phyloP scores from a whole-genome alignment of 2,797 vertebrate species.

The Rhabdophis nuchalis region DNA sequence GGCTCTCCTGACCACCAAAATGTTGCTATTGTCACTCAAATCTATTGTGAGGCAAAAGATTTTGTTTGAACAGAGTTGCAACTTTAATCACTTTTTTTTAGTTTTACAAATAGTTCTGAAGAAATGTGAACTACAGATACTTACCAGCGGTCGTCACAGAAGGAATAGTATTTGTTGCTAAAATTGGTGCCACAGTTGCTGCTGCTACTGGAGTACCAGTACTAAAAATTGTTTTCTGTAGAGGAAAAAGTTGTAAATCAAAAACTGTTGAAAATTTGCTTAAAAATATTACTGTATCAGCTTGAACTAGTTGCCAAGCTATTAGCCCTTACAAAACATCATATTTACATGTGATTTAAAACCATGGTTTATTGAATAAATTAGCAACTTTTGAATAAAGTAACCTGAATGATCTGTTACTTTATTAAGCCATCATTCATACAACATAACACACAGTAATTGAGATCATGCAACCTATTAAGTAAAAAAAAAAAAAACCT shows the following conservation, averaged over 20 bases:
- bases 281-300: accelerated
- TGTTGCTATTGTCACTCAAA: background rate
- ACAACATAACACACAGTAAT: background rate
- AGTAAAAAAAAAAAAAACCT: background rate
- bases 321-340: background rate
- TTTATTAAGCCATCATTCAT: background rate
- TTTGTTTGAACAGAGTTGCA: background rate
- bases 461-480: background rate
- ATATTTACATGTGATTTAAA: background rate
- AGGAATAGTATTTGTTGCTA: constrained; percentile 92
- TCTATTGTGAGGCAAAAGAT: background rate
- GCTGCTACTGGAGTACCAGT: constrained; percentile 93
- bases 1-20: background rate
- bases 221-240: constrained; percentile 94
- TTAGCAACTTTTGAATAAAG: background rate
- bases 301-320: background rate
- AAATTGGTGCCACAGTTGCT: constrained; percentile 95
- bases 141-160: constrained; percentile 90
- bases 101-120: background rate
- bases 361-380: background rate
- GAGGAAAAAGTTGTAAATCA: constrained; percentile 19
- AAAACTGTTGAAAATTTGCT: background rate
- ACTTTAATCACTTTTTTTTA: background rate
- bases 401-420: background rate
- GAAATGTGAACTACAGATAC: constrained; percentile 23